phyloP scores from a whole-genome alignment of 1,140 invertebrate genomes.

The Diorhabda sublineata region DNA sequence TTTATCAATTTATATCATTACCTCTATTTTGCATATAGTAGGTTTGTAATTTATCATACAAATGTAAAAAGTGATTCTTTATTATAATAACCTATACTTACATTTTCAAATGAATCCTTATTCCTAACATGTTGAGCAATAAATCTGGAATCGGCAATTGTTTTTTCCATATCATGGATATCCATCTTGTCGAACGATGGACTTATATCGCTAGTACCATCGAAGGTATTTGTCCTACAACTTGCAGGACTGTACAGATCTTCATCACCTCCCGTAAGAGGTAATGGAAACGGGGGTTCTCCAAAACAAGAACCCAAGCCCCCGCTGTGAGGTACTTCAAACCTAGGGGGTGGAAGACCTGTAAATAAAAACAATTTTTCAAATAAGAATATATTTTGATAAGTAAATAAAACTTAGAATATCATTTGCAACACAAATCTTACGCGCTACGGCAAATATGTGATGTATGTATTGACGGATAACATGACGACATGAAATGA shows the following conservation, averaged over 20 bases:
- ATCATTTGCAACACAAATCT: no score
- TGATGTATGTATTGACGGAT: no score
- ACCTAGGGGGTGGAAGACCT: conserved; percentile 50
- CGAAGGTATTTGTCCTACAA: conserved; percentile 49
- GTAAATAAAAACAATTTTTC: not conserved
- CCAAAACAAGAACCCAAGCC: conserved; percentile 58
- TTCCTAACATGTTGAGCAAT: conserved; percentile 92
- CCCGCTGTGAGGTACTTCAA: conserved; percentile 50
- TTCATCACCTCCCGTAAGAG: conserved; percentile 68
- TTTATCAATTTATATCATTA: no score
- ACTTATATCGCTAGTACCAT: conserved; percentile 61
- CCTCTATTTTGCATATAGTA: not conserved
- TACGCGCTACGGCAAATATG: no score
- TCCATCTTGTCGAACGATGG: conserved; percentile 74
- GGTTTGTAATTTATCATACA: no score
- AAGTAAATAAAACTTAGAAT: no score
- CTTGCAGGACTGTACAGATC: conserved; percentile 70
- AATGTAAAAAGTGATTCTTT: no score
- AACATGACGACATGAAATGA: no score
- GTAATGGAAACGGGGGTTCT: conserved; percentile 64
- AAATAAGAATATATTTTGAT: no score
- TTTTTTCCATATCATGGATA: conserved; percentile 78
- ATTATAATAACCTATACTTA: conserved; percentile 54
- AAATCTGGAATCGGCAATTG: conserved; percentile 84
- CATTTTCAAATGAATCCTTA: conserved; percentile 89